Percentiles rank a stretch among this genome's conserved stretches.
phyloP scores from a whole-genome alignment of 2,113 vertebrate genomes.

The Enhydra lutris region DNA sequence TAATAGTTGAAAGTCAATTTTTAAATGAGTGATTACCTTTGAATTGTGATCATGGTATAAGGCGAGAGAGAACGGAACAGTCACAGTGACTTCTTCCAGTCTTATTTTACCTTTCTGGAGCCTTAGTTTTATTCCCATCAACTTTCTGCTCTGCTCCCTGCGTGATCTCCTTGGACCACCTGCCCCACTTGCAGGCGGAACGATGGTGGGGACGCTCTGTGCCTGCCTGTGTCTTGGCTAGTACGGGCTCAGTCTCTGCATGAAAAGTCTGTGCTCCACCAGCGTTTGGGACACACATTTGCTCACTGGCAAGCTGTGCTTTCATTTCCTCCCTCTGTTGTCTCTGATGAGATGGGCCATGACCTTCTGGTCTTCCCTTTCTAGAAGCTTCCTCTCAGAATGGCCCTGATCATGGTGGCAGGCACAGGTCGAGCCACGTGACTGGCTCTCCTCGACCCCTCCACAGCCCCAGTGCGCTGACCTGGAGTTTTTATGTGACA shows the following conservation, averaged over 20 bases:
- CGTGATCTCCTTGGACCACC: background rate
- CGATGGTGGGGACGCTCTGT: background rate
- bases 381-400: background rate
- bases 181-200: background rate
- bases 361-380: background rate
- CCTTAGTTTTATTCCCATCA: background rate
- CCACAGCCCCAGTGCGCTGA: background rate
- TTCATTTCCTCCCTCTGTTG: slow-evolving; percentile 74
- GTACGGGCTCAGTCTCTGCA: background rate
- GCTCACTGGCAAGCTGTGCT: background rate
- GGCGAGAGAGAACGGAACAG: background rate
- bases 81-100: background rate
- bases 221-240: background rate
- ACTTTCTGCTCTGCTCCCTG: background rate
- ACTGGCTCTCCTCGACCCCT: background rate
- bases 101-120: background rate
- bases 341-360: slow-evolving; percentile 77
- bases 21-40: background rate
- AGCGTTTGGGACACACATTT: background rate
- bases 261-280: background rate
- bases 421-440: background rate
- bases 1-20: background rate
- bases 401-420: background rate
- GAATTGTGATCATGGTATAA: background rate
- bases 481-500: background rate